Percentiles rank a stretch among this genome's conserved stretches.
Evolutionary conservation across 2,113 vertebrate species (phyloP).

Genomic region (Mirounga angustirostris): DNA sequence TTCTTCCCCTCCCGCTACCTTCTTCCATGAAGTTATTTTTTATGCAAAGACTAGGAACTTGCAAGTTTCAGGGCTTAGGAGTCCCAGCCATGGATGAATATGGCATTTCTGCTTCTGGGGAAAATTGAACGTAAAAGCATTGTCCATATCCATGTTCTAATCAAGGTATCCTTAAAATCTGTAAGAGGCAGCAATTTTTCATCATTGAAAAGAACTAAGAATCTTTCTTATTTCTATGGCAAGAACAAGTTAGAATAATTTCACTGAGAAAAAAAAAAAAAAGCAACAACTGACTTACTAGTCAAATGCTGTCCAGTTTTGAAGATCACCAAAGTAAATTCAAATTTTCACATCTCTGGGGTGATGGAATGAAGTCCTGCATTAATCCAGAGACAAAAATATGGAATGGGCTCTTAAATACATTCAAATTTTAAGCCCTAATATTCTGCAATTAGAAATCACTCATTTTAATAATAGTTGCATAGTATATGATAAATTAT

Average conservation of each 20-base stretch:
- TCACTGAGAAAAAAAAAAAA: background rate
- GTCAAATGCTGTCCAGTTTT: background rate
- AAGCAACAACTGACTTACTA: background rate
- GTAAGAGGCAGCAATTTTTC: background rate
- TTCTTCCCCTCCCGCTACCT: no score
- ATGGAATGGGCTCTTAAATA: background rate
- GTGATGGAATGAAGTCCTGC: background rate
- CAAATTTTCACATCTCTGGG: background rate
- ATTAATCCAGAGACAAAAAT: background rate
- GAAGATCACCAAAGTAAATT: background rate
- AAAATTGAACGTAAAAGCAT: background rate
- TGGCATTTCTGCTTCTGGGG: background rate
- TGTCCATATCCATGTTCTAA: background rate
- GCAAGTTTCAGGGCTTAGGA: background rate
- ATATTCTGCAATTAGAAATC: background rate
- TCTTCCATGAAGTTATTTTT: background rate
- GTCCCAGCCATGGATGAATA: background rate
- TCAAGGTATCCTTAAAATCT: background rate
- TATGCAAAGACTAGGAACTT: background rate
- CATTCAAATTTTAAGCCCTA: background rate
- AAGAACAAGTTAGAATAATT: constrained; percentile 3
- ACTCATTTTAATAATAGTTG: background rate
- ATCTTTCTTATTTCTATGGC: background rate
- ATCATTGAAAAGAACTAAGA: background rate
- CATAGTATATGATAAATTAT: background rate